Conservation (phyloP, 2,797 vertebrate genomes). For the Arrhamphus sclerolepis region DNA sequence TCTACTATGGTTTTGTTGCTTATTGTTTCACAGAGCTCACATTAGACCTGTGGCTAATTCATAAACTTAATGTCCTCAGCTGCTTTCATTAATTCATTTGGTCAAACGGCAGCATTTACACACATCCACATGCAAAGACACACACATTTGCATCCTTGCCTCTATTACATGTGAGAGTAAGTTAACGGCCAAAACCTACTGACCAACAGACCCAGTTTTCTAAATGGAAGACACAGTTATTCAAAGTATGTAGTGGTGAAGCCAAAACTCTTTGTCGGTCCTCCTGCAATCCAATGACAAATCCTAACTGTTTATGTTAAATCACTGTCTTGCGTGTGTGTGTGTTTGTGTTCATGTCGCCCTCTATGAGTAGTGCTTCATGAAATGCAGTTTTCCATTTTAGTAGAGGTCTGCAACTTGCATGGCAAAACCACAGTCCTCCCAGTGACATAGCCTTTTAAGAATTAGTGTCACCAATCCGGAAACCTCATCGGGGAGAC, state of each 20-base stretch:
- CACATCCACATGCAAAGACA: slow-evolving; percentile 10
- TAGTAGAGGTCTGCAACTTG: slow-evolving; percentile 50
- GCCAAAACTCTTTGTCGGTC: slow-evolving; percentile 56
- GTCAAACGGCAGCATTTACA: slow-evolving; percentile 26
- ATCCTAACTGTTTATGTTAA: slow-evolving; percentile 50
- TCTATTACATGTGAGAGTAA: slow-evolving; percentile 49
- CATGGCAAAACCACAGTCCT: slow-evolving; percentile 49
- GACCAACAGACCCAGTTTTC: slow-evolving; percentile 60
- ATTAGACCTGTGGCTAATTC: slow-evolving; percentile 62
- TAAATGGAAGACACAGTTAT: slow-evolving; percentile 68
- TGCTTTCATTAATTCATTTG: slow-evolving; percentile 7
- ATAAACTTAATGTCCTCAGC: slow-evolving; percentile 59
- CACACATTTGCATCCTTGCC: slow-evolving; percentile 36
- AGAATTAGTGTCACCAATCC: slow-evolving; percentile 64
- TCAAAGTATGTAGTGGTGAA: slow-evolving; percentile 53
- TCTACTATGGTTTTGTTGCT: slow-evolving; percentile 60
- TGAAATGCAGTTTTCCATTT: slow-evolving; percentile 43
- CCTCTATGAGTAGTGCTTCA: slow-evolving; percentile 24
- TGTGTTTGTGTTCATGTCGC: slow-evolving; percentile 31
- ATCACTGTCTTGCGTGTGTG: slow-evolving; percentile 19
- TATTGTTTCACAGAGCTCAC: slow-evolving; percentile 64
- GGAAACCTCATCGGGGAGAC: slow-evolving; percentile 46
- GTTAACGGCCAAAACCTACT: slow-evolving; percentile 61
- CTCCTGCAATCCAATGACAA: slow-evolving; percentile 47
- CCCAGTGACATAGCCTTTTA: slow-evolving; percentile 57